Conservation (phyloP, 2,888 invertebrate genomes). For the Saturnia pavonia region DNA sequence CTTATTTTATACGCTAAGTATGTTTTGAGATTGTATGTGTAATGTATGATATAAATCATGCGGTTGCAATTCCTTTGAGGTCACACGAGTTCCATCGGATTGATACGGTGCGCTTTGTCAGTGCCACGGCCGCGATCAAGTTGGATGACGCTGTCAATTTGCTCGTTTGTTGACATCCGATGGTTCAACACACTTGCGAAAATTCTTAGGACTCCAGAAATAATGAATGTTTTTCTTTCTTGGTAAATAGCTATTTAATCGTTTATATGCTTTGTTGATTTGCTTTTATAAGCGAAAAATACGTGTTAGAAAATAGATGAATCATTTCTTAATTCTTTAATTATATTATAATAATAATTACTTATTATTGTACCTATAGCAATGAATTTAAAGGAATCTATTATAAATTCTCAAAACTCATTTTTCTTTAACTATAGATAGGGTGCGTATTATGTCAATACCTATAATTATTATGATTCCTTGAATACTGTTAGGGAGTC, state of each 20-base stretch:
- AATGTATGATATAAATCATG: conserved; percentile 58
- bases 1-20: neutral
- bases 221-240: neutral
- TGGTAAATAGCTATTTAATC: no score
- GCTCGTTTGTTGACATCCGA: conserved; percentile 42
- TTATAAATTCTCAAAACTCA: no score
- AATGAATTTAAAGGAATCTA: no score
- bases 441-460: no score
- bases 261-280: no score
- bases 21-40: neutral
- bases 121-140: conserved; percentile 59
- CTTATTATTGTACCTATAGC: no score
- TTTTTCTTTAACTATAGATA: no score
- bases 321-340: no score
- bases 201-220: neutral
- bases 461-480: no score
- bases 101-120: conserved; percentile 59
- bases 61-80: conserved; percentile 49
- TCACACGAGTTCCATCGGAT: conserved; percentile 47
- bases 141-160: conserved; percentile 56
- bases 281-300: neutral
- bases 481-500: no score
- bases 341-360: no score
- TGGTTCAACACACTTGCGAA: conserved; percentile 10
- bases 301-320: no score